These are phyloP conservation scores for Periplaneta americana DNA, from an alignment of 1,140 invertebrate genomes.

Conservation along the genomic window DNA sequence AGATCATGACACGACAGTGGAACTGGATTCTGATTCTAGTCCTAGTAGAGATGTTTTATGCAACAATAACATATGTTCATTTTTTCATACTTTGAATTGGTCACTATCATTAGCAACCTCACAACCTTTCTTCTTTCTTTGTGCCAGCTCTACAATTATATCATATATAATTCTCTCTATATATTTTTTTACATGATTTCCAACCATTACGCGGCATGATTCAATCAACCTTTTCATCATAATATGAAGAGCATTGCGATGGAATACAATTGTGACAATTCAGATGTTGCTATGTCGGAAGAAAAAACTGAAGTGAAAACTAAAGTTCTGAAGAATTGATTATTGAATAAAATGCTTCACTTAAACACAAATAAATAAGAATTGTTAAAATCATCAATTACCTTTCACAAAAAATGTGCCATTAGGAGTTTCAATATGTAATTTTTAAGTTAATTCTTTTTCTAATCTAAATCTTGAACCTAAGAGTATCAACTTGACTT, in stretches of 20 bases:
- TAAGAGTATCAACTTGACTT: no score
- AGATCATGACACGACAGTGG: background rate
- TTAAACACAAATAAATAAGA: no score
- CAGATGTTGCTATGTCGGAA: background rate
- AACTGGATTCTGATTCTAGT: background rate
- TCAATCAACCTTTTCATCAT: no score
- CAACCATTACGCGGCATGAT: no score
- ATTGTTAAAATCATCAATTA: no score
- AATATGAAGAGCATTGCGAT: background rate
- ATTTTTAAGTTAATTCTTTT: no score
- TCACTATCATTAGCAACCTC: background rate
- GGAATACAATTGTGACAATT: background rate
- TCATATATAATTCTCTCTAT: background rate
- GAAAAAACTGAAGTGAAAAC: no score
- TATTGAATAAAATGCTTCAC: no score
- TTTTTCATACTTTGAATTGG: background rate
- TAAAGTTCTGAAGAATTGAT: no score
- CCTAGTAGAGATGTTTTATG: background rate
- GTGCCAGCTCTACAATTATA: background rate
- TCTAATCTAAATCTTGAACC: no score
- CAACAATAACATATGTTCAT: background rate
- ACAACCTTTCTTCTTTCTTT: background rate
- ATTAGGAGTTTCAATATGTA: no score
- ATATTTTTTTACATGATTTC: background rate
- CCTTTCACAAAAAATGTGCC: no score